A percentile compares a stretch with the other conserved stretches of the same genome.
These are phyloP conservation scores for Geotrupes spiniger DNA, from an alignment of 2,888 invertebrate genomes.

Conservation along the genomic window DNA sequence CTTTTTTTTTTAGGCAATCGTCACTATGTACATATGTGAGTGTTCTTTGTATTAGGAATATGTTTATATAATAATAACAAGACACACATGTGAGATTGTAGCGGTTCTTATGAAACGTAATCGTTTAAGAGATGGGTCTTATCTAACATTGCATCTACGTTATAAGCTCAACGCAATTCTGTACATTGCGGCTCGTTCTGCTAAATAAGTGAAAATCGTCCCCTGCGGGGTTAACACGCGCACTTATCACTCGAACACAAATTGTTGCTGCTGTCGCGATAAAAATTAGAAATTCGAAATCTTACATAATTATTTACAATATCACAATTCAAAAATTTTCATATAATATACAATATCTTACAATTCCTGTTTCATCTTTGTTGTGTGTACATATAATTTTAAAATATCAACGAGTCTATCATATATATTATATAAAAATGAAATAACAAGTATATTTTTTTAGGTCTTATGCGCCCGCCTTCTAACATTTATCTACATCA, in stretches of 20 bases:
- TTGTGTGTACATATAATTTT: slow-evolving; percentile 3
- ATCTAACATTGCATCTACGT: slow-evolving; percentile 1
- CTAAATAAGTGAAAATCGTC: slow-evolving; percentile 33
- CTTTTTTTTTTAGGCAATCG: no score
- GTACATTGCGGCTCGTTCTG: no score
- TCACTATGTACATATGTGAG: no score
- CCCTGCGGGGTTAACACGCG: slow-evolving; percentile 25
- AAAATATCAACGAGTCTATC: slow-evolving; percentile 9
- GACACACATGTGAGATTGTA: slow-evolving; percentile 44
- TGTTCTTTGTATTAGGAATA: no score
- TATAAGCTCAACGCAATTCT: slow-evolving; percentile 14
- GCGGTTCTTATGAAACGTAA: slow-evolving; percentile 13
- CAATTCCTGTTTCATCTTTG: slow-evolving; percentile 32
- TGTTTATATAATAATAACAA: slow-evolving; percentile 33
- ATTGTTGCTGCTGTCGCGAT: slow-evolving; percentile 27
- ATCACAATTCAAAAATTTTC: slow-evolving; percentile 44
- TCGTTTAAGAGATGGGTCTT: slow-evolving; percentile 13
- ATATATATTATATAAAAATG: slow-evolving; percentile 22
- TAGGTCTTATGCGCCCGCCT: slow-evolving; percentile 39
- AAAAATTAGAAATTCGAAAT: slow-evolving; percentile 24
- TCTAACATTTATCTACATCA: slow-evolving; percentile 36
- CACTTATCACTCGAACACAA: slow-evolving; percentile 22
- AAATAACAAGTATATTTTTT: slow-evolving; percentile 33
- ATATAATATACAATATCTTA: slow-evolving; percentile 43
- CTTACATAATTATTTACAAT: slow-evolving; percentile 45